Conservation (phyloP, 2,797 vertebrate genomes). For the Cuniculus paca region DNA sequence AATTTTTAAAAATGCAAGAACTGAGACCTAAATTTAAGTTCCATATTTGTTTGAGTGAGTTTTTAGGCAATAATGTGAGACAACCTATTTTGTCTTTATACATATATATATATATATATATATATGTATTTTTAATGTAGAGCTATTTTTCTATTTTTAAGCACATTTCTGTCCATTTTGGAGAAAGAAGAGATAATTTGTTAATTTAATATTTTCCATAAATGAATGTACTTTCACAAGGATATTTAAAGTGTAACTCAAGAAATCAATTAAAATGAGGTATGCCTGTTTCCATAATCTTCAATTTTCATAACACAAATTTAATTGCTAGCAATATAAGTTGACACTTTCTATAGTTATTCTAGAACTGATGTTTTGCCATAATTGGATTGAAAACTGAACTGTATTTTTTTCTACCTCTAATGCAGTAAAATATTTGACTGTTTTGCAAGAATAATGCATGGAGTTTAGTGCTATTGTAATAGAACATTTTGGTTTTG, state of each 20-base stretch:
- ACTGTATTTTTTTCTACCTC: neutral
- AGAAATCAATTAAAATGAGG: neutral
- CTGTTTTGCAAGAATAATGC: neutral
- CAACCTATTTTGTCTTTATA: neutral
- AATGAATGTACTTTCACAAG: neutral
- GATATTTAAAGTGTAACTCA: neutral
- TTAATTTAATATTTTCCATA: neutral
- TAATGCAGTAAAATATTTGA: conserved; percentile 31
- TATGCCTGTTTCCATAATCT: neutral
- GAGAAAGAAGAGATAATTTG: neutral
- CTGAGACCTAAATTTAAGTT: neutral
- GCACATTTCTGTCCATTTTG: neutral
- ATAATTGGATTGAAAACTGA: conserved; percentile 13
- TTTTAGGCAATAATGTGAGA: neutral
- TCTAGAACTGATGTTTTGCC: neutral
- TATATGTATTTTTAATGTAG: neutral
- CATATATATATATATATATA: conserved; percentile 12
- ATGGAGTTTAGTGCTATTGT: neutral
- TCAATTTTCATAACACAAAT: conserved; percentile 20
- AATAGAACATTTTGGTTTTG: neutral
- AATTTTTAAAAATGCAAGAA: conserved; percentile 57
- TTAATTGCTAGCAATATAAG: neutral
- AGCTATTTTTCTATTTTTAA: conserved; percentile 1
- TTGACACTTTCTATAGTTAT: neutral
- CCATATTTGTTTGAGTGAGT: conserved; percentile 13